Evolutionary conservation across 2,797 vertebrate species (phyloP), one percentile per base, ranked within the genome.

Genomic region (Protosalanx chinensis): DNA sequence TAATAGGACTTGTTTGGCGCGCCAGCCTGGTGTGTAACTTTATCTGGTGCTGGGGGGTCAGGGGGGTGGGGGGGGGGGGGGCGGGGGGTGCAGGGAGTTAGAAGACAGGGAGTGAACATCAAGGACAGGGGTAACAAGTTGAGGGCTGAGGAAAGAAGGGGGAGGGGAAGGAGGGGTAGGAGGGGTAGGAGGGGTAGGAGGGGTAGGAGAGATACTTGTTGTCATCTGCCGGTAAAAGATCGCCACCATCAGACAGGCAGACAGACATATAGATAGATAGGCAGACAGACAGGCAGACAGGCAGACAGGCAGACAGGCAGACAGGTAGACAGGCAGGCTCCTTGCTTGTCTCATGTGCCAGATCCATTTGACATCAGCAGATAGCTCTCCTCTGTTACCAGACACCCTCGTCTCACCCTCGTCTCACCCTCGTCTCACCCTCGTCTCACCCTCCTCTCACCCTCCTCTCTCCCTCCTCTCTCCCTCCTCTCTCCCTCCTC

Each of bases 1-100:
- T 85, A 86, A 87, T 85, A 82, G 86, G 76, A 80, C 76, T 75
- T 72, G 77, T 80, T 79, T 75, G 76, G 70, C 72, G 66, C 73
- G 69, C 53, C 53, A 72, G 75, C 70, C 77, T 75, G 70, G 74
- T 72, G 68, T 71, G 79, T 79, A 85, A 85, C 76, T 74, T 51
- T 75, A 73, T 61, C 37, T 6, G 33, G 37, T 35, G 41, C 49
- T 53, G 51, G 51, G 23, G 12, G 23, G 16, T 13, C 37, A 4
- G n/a, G 37, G 15, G 23, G 30, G 12, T 4, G 10, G 63, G 33
- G 10, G 57, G 35, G 33, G 35, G 20, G 23, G 27, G 2, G 29
- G 12, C n/a, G 15, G 13, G 2, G 15, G 7, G 23, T 27, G 23
- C 23, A 27, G 23, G 20, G n/a, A 29, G 27, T 4, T n/a, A 60